phyloP scores from a whole-genome alignment of 2,113 vertebrate species.

The Phalacrocorax aristotelis region DNA sequence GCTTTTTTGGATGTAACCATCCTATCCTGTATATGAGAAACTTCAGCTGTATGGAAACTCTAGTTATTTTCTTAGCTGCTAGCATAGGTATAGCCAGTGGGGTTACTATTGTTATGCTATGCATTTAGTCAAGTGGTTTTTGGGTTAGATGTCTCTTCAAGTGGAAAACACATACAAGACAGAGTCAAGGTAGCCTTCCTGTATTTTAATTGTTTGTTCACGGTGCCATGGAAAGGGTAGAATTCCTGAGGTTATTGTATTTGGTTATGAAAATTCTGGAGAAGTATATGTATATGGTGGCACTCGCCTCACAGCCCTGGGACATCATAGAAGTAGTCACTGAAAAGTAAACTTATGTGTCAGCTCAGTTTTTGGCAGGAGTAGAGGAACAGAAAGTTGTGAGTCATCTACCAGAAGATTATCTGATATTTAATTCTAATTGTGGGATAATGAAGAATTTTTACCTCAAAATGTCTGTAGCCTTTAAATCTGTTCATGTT shows the following conservation, averaged over 20 bases:
- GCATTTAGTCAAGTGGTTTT: background rate
- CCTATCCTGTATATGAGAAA: background rate
- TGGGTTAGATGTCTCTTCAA: background rate
- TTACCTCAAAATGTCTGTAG: background rate
- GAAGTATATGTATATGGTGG: background rate
- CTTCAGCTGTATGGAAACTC: background rate
- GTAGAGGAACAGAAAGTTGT: background rate
- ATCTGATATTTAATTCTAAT: background rate
- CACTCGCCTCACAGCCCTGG: background rate
- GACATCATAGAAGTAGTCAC: background rate
- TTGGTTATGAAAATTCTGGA: background rate
- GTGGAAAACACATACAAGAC: background rate
- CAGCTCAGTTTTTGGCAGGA: background rate
- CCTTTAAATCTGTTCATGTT: background rate
- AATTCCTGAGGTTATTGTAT: background rate
- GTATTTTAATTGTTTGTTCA: background rate
- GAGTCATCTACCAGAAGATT: background rate
- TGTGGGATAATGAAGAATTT: background rate
- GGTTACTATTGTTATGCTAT: background rate
- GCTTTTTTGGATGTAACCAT: background rate
- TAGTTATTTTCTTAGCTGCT: background rate
- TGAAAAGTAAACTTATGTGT: background rate
- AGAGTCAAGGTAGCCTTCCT: background rate
- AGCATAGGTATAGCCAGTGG: background rate
- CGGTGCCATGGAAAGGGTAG: background rate